Conservation (phyloP, 1,140 invertebrate genomes). For the Calliphora vicina region DNA sequence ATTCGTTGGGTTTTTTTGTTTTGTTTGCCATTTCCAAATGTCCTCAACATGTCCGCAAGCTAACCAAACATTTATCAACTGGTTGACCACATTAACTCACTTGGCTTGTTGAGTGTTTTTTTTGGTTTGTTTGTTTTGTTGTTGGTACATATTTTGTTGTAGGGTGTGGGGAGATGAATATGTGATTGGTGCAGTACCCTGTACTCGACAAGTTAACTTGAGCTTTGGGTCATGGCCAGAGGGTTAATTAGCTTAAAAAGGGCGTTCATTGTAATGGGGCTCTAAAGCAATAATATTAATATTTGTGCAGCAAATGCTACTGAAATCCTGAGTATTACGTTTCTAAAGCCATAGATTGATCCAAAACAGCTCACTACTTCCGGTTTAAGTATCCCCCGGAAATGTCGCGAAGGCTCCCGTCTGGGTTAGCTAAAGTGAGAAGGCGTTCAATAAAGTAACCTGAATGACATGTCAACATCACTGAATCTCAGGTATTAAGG, state of each 20-base stretch:
- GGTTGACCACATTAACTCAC: constrained; percentile 23
- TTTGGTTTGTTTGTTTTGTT: too few relatives aligned
- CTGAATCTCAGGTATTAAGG: too few relatives aligned
- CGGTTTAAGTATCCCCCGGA: too few relatives aligned
- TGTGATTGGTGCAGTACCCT: constrained; percentile 23
- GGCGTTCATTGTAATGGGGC: not conserved
- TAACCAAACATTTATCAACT: constrained; percentile 30
- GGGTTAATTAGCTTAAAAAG: not conserved
- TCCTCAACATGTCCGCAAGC: constrained; percentile 31
- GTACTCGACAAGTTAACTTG: not conserved
- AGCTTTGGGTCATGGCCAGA: not conserved
- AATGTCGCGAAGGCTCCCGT: too few relatives aligned
- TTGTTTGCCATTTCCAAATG: not conserved
- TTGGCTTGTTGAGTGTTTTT: too few relatives aligned
- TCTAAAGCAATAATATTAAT: not conserved
- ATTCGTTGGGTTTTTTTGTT: not conserved
- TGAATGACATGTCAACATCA: too few relatives aligned
- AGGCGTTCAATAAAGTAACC: too few relatives aligned
- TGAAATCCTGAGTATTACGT: too few relatives aligned
- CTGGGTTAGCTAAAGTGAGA: too few relatives aligned
- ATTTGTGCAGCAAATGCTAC: too few relatives aligned
- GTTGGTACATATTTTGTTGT: not conserved
- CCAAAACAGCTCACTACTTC: too few relatives aligned
- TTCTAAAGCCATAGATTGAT: too few relatives aligned
- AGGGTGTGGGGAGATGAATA: not conserved